These are phyloP conservation scores for Betta splendens DNA, from an alignment of 2,797 vertebrate species.

Conservation along the genomic window DNA sequence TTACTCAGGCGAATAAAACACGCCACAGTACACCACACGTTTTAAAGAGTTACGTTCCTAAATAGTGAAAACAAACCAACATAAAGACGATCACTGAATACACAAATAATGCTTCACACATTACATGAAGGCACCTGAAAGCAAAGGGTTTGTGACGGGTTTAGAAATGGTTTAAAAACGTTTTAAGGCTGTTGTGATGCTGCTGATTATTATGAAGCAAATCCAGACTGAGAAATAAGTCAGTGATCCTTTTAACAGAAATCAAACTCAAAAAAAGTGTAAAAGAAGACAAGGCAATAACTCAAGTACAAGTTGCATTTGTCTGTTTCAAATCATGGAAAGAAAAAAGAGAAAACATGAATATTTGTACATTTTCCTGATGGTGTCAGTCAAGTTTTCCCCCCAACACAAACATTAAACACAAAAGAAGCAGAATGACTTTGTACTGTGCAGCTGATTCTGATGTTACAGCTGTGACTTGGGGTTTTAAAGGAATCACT, in stretches of 20 bases:
- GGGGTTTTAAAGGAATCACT: neutral
- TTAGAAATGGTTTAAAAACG: constrained; percentile 62
- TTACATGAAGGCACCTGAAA: constrained; percentile 77
- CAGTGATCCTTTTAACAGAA: neutral
- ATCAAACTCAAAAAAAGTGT: neutral
- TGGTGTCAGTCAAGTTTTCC: neutral
- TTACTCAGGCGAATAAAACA: constrained; percentile 75
- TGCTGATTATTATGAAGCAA: neutral
- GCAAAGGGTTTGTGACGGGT: constrained; percentile 65
- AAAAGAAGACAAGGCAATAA: neutral
- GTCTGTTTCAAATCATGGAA: too few species aligned
- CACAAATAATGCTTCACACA: constrained; percentile 61
- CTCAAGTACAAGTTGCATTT: neutral
- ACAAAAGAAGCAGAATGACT: neutral
- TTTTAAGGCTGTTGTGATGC: constrained; percentile 51
- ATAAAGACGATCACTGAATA: constrained; percentile 78
- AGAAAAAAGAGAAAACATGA: too few species aligned
- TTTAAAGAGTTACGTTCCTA: constrained; percentile 73
- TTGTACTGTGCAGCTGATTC: neutral
- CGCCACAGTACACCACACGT: constrained; percentile 76
- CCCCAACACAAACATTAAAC: too few species aligned
- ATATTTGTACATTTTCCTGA: neutral
- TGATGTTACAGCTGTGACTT: neutral
- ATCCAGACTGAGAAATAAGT: neutral
- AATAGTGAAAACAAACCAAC: constrained; percentile 73